Conservation (phyloP, 2,888 invertebrate species). For the Agonopterix subpropinquella region DNA sequence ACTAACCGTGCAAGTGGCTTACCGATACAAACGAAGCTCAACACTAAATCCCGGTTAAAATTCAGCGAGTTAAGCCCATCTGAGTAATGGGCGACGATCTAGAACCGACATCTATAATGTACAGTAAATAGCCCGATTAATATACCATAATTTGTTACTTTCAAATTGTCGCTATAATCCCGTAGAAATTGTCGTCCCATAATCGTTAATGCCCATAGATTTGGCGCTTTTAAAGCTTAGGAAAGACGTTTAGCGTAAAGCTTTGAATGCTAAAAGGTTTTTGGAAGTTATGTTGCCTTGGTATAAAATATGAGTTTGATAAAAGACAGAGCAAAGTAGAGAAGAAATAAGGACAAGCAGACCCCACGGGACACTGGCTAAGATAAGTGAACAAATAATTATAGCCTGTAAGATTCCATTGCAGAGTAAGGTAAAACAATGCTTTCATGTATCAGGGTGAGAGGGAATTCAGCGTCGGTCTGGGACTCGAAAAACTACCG, state of each 20-base stretch:
- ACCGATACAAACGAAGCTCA: slow-evolving; percentile 23
- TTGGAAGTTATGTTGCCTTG: no score
- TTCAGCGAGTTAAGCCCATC: slow-evolving; percentile 57
- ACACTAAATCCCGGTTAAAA: slow-evolving; percentile 59
- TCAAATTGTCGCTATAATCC: slow-evolving; percentile 18
- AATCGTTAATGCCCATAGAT: slow-evolving; percentile 6
- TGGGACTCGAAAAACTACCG: no score
- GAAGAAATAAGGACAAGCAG: no score
- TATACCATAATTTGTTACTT: slow-evolving; percentile 39
- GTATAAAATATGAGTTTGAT: no score
- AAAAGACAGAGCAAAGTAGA: no score
- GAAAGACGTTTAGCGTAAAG: neutral
- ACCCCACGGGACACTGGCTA: no score
- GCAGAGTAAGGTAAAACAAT: no score
- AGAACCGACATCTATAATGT: slow-evolving; percentile 47
- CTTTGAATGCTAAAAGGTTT: no score
- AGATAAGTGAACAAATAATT: no score
- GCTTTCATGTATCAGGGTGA: neutral
- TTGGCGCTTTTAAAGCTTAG: neutral
- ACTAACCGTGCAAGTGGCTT: slow-evolving; percentile 11
- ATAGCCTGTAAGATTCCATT: no score
- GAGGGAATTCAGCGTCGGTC: no score
- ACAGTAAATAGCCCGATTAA: slow-evolving; percentile 51
- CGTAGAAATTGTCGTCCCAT: neutral
- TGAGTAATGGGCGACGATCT: slow-evolving; percentile 52